Evolutionary conservation across 2,113 vertebrate species (phyloP).

Genomic region (Phalacrocorax pelagicus): DNA sequence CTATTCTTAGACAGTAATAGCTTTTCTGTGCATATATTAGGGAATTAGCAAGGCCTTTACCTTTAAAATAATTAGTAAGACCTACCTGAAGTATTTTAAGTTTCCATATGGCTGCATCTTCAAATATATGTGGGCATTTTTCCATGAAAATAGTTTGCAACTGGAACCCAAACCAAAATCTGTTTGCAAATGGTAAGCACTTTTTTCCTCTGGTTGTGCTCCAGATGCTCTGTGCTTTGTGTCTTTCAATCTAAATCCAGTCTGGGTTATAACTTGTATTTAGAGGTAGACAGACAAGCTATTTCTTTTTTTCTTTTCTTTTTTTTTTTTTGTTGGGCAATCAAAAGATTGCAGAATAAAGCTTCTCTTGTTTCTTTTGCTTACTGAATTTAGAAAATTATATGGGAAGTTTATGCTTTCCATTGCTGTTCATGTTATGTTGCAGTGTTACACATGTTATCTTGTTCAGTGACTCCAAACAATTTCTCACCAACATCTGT

Average conservation of each 20-base stretch:
- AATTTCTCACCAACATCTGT: background rate
- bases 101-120: background rate
- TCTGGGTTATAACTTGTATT: background rate
- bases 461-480: background rate
- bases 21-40: background rate
- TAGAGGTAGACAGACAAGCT: background rate
- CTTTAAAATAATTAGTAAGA: constrained; percentile 30
- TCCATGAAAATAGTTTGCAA: background rate
- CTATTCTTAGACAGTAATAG: background rate
- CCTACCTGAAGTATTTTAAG: background rate
- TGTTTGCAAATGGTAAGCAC: background rate
- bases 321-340: background rate
- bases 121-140: background rate
- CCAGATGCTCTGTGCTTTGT: background rate
- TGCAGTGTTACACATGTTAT: background rate
- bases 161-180: background rate
- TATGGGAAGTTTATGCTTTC: background rate
- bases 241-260: background rate
- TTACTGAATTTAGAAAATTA: background rate
- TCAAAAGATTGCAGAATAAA: background rate
- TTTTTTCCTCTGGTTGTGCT: background rate
- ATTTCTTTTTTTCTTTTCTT: background rate
- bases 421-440: background rate
- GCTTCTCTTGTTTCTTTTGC: background rate
- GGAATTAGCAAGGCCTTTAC: background rate